These are phyloP conservation scores for Apamea sordens DNA, from an alignment of 2,888 invertebrate species.

Conservation along the genomic window DNA sequence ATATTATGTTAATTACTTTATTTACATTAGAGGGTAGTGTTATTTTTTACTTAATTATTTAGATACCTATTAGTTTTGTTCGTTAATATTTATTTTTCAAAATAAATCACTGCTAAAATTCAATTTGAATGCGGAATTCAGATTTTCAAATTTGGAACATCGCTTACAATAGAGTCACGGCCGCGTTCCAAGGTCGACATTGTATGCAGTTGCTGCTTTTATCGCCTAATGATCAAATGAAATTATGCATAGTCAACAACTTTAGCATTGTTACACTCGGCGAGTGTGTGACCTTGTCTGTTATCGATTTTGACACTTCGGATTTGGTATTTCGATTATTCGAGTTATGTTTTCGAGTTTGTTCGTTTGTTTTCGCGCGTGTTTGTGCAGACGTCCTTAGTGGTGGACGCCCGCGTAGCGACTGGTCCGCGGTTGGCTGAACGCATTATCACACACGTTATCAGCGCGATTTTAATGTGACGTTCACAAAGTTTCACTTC, in stretches of 20 bases:
- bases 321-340: constrained; percentile 64
- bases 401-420: constrained; percentile 81
- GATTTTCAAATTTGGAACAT: constrained; percentile 82
- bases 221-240: constrained; percentile 80
- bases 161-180: constrained; percentile 77
- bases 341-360: constrained; percentile 76
- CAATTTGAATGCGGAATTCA: constrained; percentile 75
- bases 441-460: constrained; percentile 72
- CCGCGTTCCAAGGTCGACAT: constrained; percentile 80
- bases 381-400: constrained; percentile 80
- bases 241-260: constrained; percentile 82
- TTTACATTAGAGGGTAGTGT: constrained; percentile 50
- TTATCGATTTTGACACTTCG: constrained; percentile 66
- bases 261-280: constrained; percentile 72
- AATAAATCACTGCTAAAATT: constrained; percentile 54
- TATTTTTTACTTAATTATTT: constrained; percentile 2
- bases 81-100: constrained; percentile 56
- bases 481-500: constrained; percentile 70
- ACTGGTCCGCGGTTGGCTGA: constrained; percentile 77
- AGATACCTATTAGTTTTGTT: constrained; percentile 37
- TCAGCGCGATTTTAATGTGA: constrained; percentile 75
- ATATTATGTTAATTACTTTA: constrained; percentile 40
- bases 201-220: constrained; percentile 78
- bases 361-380: constrained; percentile 80
- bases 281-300: constrained; percentile 67